These are phyloP conservation scores for Andrena camellia DNA, from an alignment of 2,888 invertebrate genomes.

Conservation along the genomic window DNA sequence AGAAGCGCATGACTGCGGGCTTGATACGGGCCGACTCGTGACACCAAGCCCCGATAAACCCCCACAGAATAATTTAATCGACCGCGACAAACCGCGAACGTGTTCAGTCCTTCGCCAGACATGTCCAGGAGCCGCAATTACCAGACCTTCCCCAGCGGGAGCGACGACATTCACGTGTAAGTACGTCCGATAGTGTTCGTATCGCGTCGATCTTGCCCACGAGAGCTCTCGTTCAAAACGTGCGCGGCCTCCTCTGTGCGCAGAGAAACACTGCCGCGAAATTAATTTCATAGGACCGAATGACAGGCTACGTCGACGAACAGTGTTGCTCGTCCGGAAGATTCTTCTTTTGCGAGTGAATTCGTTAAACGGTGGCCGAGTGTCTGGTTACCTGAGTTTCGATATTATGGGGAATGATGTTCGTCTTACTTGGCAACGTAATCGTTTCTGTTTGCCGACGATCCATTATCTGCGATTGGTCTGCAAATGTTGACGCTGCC, in stretches of 20 bases:
- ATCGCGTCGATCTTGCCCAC: too few relatives aligned
- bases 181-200: constrained; percentile 45
- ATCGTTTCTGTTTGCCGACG: not conserved
- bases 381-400: too few relatives aligned
- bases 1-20: constrained; percentile 76
- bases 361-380: too few relatives aligned
- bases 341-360: too few relatives aligned
- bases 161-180: constrained; percentile 58
- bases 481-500: not conserved
- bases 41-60: constrained; percentile 75
- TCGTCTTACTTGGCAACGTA: not conserved
- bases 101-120: constrained; percentile 65
- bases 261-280: too few relatives aligned
- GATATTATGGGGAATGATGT: too few relatives aligned
- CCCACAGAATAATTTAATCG: constrained; percentile 75
- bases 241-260: too few relatives aligned
- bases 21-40: constrained; percentile 79
- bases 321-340: too few relatives aligned
- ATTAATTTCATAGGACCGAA: too few relatives aligned
- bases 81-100: constrained; percentile 67
- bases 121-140: constrained; percentile 77
- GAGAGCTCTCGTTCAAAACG: too few relatives aligned
- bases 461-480: not conserved
- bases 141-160: constrained; percentile 72
- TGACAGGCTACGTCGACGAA: too few relatives aligned